A percentile compares a stretch with the other conserved stretches of the same genome.
phyloP scores from a whole-genome alignment of 2,888 invertebrate species.

The Charanyca ferruginea region DNA sequence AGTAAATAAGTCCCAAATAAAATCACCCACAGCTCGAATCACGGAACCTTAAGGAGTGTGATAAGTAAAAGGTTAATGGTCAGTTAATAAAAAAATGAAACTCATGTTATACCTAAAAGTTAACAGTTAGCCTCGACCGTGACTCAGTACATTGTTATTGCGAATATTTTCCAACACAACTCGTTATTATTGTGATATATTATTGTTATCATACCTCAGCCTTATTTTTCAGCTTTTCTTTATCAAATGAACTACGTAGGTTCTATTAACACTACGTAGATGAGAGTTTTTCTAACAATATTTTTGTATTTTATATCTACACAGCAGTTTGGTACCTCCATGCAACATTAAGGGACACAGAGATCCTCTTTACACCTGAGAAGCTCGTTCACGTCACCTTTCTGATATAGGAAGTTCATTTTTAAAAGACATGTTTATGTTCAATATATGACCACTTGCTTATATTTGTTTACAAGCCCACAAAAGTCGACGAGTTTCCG shows the following conservation, averaged over 20 bases:
- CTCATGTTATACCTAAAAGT: slow-evolving; percentile 5
- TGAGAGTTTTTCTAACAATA: neutral
- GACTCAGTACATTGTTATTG: slow-evolving; percentile 8
- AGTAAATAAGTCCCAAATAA: no score
- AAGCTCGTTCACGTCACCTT: neutral
- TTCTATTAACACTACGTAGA: neutral
- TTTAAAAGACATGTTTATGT: neutral
- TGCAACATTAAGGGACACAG: neutral
- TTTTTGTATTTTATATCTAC: neutral
- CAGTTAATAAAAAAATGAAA: slow-evolving; percentile 25
- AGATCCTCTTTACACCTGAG: neutral
- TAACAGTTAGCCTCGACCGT: slow-evolving; percentile 30
- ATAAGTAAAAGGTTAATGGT: slow-evolving; percentile 37
- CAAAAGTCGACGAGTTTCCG: slow-evolving; percentile 46
- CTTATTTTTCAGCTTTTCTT: neutral
- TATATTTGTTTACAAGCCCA: neutral
- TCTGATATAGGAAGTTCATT: neutral
- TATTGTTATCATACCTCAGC: neutral
- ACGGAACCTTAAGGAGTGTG: slow-evolving; percentile 16
- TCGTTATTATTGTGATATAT: slow-evolving; percentile 15
- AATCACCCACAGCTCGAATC: neutral
- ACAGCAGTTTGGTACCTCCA: neutral
- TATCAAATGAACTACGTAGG: neutral
- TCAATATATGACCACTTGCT: no score
- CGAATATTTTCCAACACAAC: slow-evolving; percentile 4